These are phyloP conservation scores for Callithrix jacchus DNA, from an alignment of 2,113 vertebrate species.

Conservation along the genomic window DNA sequence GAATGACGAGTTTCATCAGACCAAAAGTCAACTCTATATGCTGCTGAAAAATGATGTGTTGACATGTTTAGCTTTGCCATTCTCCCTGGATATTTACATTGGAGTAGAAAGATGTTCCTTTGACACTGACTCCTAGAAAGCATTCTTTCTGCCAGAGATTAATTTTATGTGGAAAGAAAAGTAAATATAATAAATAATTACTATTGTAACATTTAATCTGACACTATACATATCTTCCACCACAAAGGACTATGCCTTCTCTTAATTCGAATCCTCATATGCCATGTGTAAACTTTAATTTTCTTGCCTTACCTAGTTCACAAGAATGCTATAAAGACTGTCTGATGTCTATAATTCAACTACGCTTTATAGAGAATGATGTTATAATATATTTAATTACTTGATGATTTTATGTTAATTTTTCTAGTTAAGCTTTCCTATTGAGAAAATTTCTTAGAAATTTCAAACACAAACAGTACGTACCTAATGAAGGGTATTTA, in stretches of 20 bases:
- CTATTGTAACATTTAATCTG: background rate
- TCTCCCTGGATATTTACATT: background rate
- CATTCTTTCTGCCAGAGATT: background rate
- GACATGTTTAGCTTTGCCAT: background rate
- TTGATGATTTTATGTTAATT: background rate
- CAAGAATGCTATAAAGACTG: background rate
- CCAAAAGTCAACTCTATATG: background rate
- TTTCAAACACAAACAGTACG: background rate
- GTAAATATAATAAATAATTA: constrained; percentile 14
- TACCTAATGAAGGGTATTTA: too few species aligned
- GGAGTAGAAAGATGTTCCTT: background rate
- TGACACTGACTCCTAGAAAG: background rate
- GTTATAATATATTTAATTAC: background rate
- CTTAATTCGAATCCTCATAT: background rate
- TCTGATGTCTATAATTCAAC: background rate
- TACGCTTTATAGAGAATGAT: background rate
- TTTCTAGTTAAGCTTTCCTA: background rate
- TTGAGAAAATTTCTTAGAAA: background rate
- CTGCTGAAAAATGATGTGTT: constrained; percentile 35
- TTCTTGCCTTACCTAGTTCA: background rate
- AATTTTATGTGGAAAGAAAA: background rate
- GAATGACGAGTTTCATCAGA: background rate
- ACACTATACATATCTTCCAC: background rate
- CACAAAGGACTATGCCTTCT: background rate
- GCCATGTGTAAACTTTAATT: background rate